Evolutionary conservation across 1,140 invertebrate genomes (phyloP), one percentile per base, ranked within the genome.

Genomic region (Euwallacea similis): DNA sequence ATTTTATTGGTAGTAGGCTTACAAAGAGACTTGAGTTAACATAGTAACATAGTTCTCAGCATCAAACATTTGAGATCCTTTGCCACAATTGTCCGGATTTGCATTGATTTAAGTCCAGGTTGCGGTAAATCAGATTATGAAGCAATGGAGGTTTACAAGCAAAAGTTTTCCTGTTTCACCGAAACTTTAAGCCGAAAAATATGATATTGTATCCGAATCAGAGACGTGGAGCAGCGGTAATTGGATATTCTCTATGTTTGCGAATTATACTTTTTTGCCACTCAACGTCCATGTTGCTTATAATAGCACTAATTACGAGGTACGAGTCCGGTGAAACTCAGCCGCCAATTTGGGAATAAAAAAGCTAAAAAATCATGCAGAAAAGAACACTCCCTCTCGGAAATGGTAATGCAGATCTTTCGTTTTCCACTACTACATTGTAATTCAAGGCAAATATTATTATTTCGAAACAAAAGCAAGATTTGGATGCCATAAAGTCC

Each of bases 191-290:
- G 21, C 21, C 21, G 21, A 33, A 13, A 50, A 50, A 50, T 50
- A 11, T 50, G 13, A 50, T 11, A 50, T 50, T 50, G 46, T 50
- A 50, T 10, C 46, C 46, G 46, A 11, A 50, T 50, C 13, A 50
- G 46, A 50, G 13, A 50, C 46, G 46, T 50, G 46, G 46, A 50
- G 13, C 13, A 50, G 13, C 46, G 46, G 46, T 50, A 50, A 50
- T 50, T 50, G 46, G 46, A 50, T 50, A 50, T 50, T 50, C 46
- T 50, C 9, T 50, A 50, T 50, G 46, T 56, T 56, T 56, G 54
- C 54, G 16, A 16, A 13, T 15, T 56, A 9, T 21, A 15, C 54
- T n/a, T 56, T 56, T 56, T 56, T 56, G 9, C 54, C 16, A 56
- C 54, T 56, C 54, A 10, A 56, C 54, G 16, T 56, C 16, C 54